Evolutionary conservation across 2,888 invertebrate species (phyloP), one percentile per base, ranked within the genome.

Genomic region (Teleiodes luculella): DNA sequence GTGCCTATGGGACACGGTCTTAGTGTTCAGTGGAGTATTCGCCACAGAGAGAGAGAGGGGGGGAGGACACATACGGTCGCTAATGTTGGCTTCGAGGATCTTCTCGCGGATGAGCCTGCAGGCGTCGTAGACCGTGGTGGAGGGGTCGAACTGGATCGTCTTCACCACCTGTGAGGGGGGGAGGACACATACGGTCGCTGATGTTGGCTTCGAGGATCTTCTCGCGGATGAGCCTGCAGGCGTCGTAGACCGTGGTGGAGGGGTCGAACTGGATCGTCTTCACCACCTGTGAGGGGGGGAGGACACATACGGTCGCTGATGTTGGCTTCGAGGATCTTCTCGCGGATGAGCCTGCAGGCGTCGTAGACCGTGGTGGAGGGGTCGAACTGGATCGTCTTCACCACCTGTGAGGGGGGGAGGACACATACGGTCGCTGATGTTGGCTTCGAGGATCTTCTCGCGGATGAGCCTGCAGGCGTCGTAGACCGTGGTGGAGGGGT

Each of bases 211-310:
- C 98, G 10, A 96, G 92, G 60, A 98, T 95, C 91, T 98, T 98
- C 85, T 99, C 98, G 61, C 98, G 91, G 74, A 99, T 98, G 78
- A 97, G 94, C 76, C 95, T 93, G 87, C 98, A 98, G 49, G 98
- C 98, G 87, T 99, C 98, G 90, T 96, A 98, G 53, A 98, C 96
- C 58, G 97, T 94, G 61, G 96, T 98, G 74, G 96, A 94, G 36
- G 98, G 97, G 85, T 98, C 97, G 87, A 99, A 99, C 89, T 98
- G 98, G 91, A 99, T 98, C 68, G 97, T 98, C 92, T 99, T 99
- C 78, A 97, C 97, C 74, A 97, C 96, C 82, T 95, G n/a, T n/a
- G n/a, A n/a, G n/a, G n/a, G n/a, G n/a, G n/a, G n/a, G 14, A 18
- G 3, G 4, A 7, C 53, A 93, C 96, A 95, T 84, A 98, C 98